phyloP scores from a whole-genome alignment of 2,888 invertebrate species.

The Xestia rhomboidea region DNA sequence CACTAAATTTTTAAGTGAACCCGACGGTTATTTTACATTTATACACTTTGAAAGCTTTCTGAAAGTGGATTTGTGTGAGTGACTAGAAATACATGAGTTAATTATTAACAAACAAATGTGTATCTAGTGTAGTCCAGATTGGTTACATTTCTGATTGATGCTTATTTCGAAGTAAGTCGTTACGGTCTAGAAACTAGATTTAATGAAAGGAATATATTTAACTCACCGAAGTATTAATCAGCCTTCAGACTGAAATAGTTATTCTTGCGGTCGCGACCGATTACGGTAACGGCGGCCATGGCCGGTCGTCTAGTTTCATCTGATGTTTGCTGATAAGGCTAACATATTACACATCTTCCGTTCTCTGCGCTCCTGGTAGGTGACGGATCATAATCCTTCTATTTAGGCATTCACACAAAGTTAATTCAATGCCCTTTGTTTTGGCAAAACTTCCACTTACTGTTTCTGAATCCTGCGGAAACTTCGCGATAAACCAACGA shows the following conservation, averaged over 20 bases:
- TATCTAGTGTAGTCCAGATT: not conserved
- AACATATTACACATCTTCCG: conserved; percentile 8
- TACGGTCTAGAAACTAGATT: conserved; percentile 6
- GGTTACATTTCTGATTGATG: not conserved
- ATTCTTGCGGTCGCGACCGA: conserved; percentile 12
- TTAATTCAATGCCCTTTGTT: conserved; percentile 54
- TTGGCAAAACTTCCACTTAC: conserved; percentile 55
- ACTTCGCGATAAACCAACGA: conserved; percentile 57
- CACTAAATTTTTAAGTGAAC: conserved; percentile 53
- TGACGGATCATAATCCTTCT: conserved; percentile 5
- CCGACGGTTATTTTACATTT: conserved; percentile 26
- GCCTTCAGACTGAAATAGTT: conserved; percentile 15
- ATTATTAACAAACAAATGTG: not conserved
- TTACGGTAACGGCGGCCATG: not conserved
- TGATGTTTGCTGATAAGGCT: conserved; percentile 3
- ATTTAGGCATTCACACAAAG: conserved; percentile 29
- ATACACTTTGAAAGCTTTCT: conserved; percentile 19
- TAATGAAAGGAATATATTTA: conserved; percentile 25
- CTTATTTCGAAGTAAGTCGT: not conserved
- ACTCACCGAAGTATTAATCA: conserved; percentile 15
- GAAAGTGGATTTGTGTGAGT: conserved; percentile 3
- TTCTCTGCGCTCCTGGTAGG: conserved; percentile 3
- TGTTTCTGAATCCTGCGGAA: conserved; percentile 46
- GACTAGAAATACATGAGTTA: not conserved
- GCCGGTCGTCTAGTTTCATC: not conserved